Percentiles rank a stretch among this genome's conserved stretches.
These are phyloP conservation scores for Sarcophaga caerulescens DNA, from an alignment of 2,888 invertebrate species.

Conservation along the genomic window DNA sequence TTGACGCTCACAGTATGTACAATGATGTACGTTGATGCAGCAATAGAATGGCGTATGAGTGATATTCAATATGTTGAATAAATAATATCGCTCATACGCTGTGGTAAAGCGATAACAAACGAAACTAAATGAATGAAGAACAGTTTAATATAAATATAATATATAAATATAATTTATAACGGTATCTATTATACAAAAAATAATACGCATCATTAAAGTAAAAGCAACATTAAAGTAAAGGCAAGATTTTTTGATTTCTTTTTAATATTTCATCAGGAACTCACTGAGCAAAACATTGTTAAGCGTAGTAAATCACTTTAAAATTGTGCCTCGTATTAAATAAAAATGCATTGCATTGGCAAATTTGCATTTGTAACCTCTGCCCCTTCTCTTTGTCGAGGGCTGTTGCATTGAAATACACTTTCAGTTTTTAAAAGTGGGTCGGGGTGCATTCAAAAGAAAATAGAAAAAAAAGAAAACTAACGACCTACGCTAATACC, in stretches of 20 bases:
- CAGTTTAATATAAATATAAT: too few species aligned
- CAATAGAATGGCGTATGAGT: neutral
- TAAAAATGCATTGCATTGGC: too few species aligned
- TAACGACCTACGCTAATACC: neutral
- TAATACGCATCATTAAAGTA: neutral
- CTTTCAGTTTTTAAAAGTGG: neutral
- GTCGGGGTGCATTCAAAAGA: neutral
- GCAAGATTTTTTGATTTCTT: neutral
- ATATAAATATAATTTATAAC: neutral
- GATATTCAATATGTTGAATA: too few species aligned
- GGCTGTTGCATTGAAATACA: neutral
- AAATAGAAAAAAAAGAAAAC: neutral
- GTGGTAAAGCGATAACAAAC: too few species aligned
- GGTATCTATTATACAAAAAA: neutral
- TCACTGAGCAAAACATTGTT: too few species aligned
- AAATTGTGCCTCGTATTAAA: too few species aligned
- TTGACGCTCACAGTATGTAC: too few species aligned
- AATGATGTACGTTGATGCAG: neutral
- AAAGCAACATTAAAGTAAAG: too few species aligned
- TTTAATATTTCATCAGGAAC: neutral
- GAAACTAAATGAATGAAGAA: too few species aligned
- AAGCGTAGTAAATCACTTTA: too few species aligned
- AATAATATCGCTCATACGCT: conserved; percentile 11
- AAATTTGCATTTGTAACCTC: too few species aligned
- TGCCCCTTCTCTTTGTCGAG: neutral